Base-by-base conservation (phyloP, 2,797 vertebrate species). In the Rachycentron canadum region DNA sequence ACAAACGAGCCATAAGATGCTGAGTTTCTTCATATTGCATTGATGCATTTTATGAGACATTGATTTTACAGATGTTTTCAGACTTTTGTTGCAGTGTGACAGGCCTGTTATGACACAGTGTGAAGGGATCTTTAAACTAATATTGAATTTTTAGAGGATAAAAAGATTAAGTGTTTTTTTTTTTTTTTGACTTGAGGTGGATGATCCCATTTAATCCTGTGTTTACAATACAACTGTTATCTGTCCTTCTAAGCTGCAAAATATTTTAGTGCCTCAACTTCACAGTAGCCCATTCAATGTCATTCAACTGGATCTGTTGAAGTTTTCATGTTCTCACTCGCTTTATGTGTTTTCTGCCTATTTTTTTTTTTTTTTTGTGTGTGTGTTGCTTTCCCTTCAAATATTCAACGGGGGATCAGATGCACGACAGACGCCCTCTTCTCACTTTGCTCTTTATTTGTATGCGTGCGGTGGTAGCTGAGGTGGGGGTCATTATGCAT, bases 161-260 rank as follows among this genome's bases (percentile, higher is more conserved):
- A 76, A 16, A 43, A 38, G 69, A 82, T 81, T 43, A 78, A 28
- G 6, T 23, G 23, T 56, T 56, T 45, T 34, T 55, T 36, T 36
- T 36, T 23, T 26, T 56, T 56, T 45, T 34, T 50, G 57, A 28
- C n/a, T 19, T 49, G 5, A 23, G 25, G 47, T 52, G 43, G 70
- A 64, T 62, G 7, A 79, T 72, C 19, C 32, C 17, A 1, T 78
- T 74, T 71, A 86, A 85, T 79, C 80, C 67, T 9, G 1, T 78
- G 66, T 86, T 83, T 76, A 52, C 47, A 34, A 73, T 86, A 86
- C 81, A 78, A 55, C 23, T 64, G 43, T n/a, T 58, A 64, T 79
- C 57, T 67, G 19, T 8, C 14, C 13, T 41, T 21, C n/a, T 52
- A 11, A 81, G 25, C 69, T 61, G 28, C 26, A 17, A 0, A n/a